These are phyloP conservation scores for Brachyptera putata DNA, from an alignment of 2,888 invertebrate genomes.

Conservation along the genomic window DNA sequence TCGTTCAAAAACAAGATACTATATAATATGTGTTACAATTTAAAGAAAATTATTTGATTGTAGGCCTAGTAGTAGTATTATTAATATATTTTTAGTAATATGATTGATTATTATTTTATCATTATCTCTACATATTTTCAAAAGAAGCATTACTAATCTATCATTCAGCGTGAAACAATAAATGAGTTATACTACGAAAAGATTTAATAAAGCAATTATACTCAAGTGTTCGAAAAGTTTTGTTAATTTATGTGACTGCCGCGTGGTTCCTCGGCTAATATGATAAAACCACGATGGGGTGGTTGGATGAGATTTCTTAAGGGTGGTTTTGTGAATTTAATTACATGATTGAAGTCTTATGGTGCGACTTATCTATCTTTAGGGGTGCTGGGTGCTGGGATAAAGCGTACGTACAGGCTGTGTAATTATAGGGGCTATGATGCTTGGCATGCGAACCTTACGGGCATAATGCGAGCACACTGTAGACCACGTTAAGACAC, in stretches of 20 bases:
- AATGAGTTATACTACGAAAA: too few relatives aligned
- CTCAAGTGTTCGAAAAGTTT: constrained; percentile 3
- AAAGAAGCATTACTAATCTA: too few relatives aligned
- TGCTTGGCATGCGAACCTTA: constrained; percentile 7
- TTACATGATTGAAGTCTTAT: constrained; percentile 21
- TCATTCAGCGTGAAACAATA: too few relatives aligned
- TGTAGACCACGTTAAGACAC: not conserved
- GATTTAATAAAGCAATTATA: not conserved
- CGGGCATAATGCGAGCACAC: not conserved
- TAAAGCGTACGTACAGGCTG: too few relatives aligned
- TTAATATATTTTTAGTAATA: too few relatives aligned
- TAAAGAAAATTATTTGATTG: too few relatives aligned
- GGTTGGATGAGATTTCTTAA: constrained; percentile 10
- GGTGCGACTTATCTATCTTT: constrained; percentile 21
- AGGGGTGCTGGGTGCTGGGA: not conserved
- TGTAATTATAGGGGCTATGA: constrained; percentile 13
- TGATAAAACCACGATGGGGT: constrained; percentile 19
- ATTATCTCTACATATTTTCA: too few relatives aligned
- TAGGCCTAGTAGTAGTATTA: too few relatives aligned
- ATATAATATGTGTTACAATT: too few relatives aligned
- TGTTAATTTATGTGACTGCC: constrained; percentile 12
- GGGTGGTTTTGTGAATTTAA: constrained; percentile 17
- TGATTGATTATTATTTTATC: too few relatives aligned
- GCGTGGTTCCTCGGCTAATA: not conserved
- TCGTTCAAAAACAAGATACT: too few relatives aligned